Evolutionary conservation across 1,140 invertebrate species (phyloP).

Genomic region (Atopsyche davidsoni): DNA sequence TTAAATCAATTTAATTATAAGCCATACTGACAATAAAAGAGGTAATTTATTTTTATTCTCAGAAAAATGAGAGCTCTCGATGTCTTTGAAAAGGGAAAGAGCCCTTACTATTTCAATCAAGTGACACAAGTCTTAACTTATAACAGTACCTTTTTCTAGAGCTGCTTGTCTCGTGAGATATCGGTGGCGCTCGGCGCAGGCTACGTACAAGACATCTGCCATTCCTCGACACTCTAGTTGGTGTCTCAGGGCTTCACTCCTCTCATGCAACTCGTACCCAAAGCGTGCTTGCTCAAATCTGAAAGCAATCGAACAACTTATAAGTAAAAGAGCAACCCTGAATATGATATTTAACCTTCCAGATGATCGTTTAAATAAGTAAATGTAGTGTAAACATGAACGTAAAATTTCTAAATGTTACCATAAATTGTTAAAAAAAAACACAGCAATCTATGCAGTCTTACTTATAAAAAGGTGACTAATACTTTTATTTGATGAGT

Average conservation of each 20-base stretch:
- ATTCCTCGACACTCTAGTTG: constrained; percentile 17
- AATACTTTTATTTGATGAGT: neutral
- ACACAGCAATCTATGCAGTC: neutral
- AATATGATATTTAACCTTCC: neutral
- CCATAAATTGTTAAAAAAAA: neutral
- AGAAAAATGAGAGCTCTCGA: too few species aligned
- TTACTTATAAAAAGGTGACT: neutral
- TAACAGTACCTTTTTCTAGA: constrained; percentile 10
- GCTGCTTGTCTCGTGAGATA: constrained; percentile 10
- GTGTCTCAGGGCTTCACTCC: constrained; percentile 2
- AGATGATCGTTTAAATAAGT: neutral
- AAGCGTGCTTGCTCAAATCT: constrained; percentile 15
- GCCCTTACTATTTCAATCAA: too few species aligned
- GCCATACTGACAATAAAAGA: too few species aligned
- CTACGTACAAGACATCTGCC: constrained; percentile 15
- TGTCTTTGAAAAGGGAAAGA: too few species aligned
- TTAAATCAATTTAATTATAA: too few species aligned
- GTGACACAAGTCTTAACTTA: too few species aligned
- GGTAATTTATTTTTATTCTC: too few species aligned
- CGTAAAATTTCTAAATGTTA: neutral
- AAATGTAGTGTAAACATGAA: neutral
- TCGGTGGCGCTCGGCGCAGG: constrained; percentile 11
- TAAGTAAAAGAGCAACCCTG: neutral
- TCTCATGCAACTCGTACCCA: constrained; percentile 8
- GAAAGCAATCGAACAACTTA: neutral